These are phyloP conservation scores for Bagarius yarrelli DNA, from an alignment of 2,113 vertebrate species.

Conservation along the genomic window DNA sequence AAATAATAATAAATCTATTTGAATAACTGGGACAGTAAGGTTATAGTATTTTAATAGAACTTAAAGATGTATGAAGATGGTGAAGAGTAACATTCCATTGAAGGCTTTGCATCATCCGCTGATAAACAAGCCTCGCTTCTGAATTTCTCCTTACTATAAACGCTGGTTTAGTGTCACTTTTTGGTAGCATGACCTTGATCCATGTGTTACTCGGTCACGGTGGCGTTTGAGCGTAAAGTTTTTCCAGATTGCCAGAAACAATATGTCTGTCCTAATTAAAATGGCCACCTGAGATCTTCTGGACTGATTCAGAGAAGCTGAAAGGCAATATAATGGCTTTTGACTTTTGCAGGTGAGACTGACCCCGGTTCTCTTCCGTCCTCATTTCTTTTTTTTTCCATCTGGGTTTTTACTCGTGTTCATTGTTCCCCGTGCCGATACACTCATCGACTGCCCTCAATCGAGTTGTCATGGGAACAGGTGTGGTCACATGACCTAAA, in stretches of 20 bases:
- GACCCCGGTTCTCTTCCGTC: conserved; percentile 18
- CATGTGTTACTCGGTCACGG: not conserved
- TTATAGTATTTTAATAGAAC: too few relatives aligned
- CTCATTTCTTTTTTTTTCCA: not conserved
- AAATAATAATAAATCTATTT: not conserved
- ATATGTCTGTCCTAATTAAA: conserved; percentile 40
- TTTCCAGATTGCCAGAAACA: conserved; percentile 35
- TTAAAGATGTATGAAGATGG: not conserved
- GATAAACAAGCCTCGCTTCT: not conserved
- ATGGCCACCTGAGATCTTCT: conserved; percentile 39
- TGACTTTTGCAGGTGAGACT: conserved; percentile 31
- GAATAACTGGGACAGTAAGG: not conserved
- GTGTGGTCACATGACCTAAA: conserved; percentile 70
- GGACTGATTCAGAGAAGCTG: not conserved
- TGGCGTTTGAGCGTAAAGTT: conserved; percentile 16
- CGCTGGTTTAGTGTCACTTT: not conserved
- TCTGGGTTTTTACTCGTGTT: conserved; percentile 27
- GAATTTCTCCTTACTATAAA: not conserved
- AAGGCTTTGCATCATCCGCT: not conserved
- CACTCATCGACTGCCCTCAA: conserved; percentile 72
- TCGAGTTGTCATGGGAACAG: conserved; percentile 80
- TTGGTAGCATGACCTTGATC: conserved; percentile 10
- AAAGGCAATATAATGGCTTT: conserved; percentile 22
- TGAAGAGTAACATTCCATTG: not conserved
- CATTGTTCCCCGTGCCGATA: conserved; percentile 63